Percentiles rank a stretch among this genome's conserved stretches.
Evolutionary conservation across 2,888 invertebrate species (phyloP).

Genomic region (Poecilobothrus nobilitatus): DNA sequence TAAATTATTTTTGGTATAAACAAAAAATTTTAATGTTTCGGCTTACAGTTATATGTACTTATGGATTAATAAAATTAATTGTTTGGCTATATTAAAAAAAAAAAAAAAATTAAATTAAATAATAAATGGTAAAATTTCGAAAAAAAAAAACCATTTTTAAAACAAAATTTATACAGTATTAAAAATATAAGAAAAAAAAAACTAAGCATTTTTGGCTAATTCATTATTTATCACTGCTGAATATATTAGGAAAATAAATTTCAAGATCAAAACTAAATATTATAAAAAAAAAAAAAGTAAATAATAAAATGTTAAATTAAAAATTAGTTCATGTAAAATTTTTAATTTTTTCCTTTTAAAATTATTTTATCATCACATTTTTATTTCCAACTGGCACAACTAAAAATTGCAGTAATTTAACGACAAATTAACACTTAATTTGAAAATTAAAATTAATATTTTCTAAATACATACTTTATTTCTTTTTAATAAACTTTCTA

Average conservation of each 20-base stretch:
- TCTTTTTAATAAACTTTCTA: too few species aligned
- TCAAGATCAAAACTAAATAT: not conserved
- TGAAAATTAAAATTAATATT: too few species aligned
- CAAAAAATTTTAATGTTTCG: not conserved
- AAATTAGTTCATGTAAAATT: not conserved
- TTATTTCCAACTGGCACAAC: too few species aligned
- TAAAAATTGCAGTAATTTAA: too few species aligned
- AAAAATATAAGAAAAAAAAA: too few species aligned
- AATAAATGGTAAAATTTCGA: not conserved
- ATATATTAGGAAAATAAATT: not conserved
- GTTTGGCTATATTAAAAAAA: not conserved
- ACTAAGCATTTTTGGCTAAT: not conserved
- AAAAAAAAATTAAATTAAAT: not conserved
- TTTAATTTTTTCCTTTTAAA: too few species aligned
- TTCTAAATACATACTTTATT: too few species aligned
- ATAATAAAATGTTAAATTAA: not conserved
- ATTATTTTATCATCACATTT: too few species aligned
- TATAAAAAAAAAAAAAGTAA: not conserved
- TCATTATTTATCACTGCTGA: not conserved
- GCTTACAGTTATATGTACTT: not conserved
- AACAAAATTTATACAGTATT: constrained; percentile 1
- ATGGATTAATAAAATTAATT: not conserved
- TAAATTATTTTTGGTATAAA: not conserved
- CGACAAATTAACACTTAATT: too few species aligned
- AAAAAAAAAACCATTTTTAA: not conserved